Conservation (phyloP, 92 coral and sea anemone species). For the Zoanthus sociatus region DNA sequence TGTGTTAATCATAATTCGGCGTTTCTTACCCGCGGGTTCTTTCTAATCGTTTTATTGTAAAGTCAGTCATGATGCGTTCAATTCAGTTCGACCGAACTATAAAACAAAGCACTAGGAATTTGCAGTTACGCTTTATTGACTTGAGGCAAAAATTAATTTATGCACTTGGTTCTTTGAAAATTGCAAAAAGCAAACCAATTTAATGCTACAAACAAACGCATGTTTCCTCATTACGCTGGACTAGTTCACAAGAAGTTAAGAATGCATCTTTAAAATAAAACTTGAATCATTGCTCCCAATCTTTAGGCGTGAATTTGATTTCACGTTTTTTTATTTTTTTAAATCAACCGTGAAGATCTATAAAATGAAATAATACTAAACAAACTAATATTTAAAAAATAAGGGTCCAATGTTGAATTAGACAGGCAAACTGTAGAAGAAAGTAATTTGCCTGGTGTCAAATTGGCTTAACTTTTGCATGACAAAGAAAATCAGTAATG, state of each 20-base stretch:
- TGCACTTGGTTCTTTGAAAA: conserved; percentile 7
- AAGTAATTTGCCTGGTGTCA: conserved; percentile 22
- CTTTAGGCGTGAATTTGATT: background rate
- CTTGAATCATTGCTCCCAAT: background rate
- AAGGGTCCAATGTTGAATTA: conserved; percentile 26
- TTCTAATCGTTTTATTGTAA: background rate
- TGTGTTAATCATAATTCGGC: background rate
- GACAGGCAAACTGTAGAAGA: conserved; percentile 29
- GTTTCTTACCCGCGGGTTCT: background rate
- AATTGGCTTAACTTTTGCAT: conserved; percentile 54
- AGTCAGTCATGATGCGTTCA: background rate
- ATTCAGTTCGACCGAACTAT: background rate
- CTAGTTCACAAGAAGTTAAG: background rate
- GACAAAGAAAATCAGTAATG: conserved; percentile 42
- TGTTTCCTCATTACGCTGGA: background rate
- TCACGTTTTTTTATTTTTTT: background rate
- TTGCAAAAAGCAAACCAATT: conserved; percentile 19
- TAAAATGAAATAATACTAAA: conserved; percentile 19
- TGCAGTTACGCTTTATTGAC: conserved; percentile 26
- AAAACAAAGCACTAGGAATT: conserved; percentile 19
- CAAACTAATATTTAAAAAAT: background rate
- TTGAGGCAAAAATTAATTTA: conserved; percentile 14
- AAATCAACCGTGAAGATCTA: background rate
- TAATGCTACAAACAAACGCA: conserved; percentile 2
- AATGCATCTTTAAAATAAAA: background rate